phyloP scores from a whole-genome alignment of 2,888 invertebrate species.

The Actias luna region DNA sequence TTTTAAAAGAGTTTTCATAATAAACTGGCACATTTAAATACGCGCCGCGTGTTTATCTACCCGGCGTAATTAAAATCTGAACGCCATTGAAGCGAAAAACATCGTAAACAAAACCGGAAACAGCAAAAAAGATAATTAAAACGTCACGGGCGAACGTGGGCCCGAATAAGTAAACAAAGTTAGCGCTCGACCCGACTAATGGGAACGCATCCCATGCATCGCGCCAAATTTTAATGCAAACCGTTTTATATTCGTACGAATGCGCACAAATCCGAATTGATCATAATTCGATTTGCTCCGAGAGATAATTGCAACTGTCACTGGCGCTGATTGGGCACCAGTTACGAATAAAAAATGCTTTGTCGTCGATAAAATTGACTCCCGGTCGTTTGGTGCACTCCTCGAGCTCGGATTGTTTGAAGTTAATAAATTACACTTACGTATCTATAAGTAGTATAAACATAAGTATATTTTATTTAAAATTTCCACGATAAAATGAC shows the following conservation, averaged over 20 bases:
- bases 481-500: too few species aligned
- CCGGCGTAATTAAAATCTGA: conserved; percentile 37
- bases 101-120: conserved; percentile 50
- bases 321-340: conserved; percentile 76
- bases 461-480: too few species aligned
- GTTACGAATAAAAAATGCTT: conserved; percentile 64
- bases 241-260: conserved; percentile 81
- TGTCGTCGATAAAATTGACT: conserved; percentile 26
- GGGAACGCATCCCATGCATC: conserved; percentile 78
- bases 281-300: conserved; percentile 80
- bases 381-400: not conserved
- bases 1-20: not conserved
- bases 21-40: not conserved
- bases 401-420: not conserved
- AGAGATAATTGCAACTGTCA: conserved; percentile 82
- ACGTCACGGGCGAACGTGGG: conserved; percentile 48
- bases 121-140: conserved; percentile 58
- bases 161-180: conserved; percentile 63
- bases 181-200: conserved; percentile 69
- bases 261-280: conserved; percentile 82
- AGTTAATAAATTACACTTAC: not conserved
- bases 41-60: conserved; percentile 14
- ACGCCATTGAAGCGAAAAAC: conserved; percentile 41
- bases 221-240: conserved; percentile 81
- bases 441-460: not conserved